Base-by-base conservation (phyloP, 1,140 invertebrate genomes). In the Drosophila navojoa region DNA sequence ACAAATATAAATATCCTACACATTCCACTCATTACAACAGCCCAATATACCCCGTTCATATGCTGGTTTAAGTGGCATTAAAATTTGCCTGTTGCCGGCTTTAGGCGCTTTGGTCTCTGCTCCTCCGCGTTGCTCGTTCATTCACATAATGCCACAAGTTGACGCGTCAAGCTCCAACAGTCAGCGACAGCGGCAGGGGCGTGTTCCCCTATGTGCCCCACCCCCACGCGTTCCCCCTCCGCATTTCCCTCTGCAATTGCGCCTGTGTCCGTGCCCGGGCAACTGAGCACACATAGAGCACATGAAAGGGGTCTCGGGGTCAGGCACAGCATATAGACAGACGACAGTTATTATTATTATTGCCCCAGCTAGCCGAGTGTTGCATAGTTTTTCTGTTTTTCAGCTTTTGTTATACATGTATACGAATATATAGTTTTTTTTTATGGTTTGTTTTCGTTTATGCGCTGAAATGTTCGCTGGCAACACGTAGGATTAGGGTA, bases 131-230 rank as follows among this genome's bases (percentile, higher is more conserved):
- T 64, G 68, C 47, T 62, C 49, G 53, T 57, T 19, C 19, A 15
- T 47, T 73, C 73, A 50, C 45, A 71, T 44, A 63, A 76, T 64
- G 54, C 32, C 49, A 55, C 50, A 63, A 71, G 74, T 66, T 66
- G 53, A 63, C 70, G 60, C 82, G 82, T 87, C 84, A 89, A 82
- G 82, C 84, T 79, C 84, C 73, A 89, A 82, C 82, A 89, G 79
- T 25, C 80, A 79, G 72, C 60, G 42, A 69, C 75, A 60, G 72
- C 53, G 45, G 72, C 75, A 57, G 64, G 68, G 68, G 69, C 55
- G 64, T 32, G 32, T 9, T 9, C 32, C 32, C 6, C 32, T 29
- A 32, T 32, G 35, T 61, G 19, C 47, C 49, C 16, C 25, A 32
- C 27, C 22, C 15, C 16, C 16, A 10, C 6, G 19, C 19, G 3